A percentile compares a stretch with the other conserved stretches of the same genome.
phyloP scores from a whole-genome alignment of 2,113 vertebrate species.

The Psephotus haematonotus region DNA sequence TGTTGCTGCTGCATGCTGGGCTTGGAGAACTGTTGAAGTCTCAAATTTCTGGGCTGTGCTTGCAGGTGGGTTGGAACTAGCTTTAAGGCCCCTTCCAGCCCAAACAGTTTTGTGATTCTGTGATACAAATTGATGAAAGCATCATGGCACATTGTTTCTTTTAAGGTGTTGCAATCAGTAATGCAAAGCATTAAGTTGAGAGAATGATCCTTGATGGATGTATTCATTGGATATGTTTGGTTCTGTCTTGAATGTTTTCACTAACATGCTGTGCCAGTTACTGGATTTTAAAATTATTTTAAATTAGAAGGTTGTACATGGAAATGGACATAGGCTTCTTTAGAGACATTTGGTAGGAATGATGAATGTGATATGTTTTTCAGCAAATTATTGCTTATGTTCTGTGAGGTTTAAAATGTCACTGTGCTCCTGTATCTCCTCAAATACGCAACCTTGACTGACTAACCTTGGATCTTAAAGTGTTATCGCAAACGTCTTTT shows the following conservation, averaged over 20 bases:
- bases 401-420: not conserved
- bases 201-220: not conserved
- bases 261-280: not conserved
- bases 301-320: not conserved
- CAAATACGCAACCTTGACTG: not conserved
- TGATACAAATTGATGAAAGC: not conserved
- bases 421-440: not conserved
- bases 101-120: not conserved
- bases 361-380: not conserved
- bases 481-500: not conserved
- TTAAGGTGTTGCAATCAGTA: not conserved
- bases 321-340: not conserved
- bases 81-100: not conserved
- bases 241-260: not conserved
- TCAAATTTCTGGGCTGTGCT: not conserved
- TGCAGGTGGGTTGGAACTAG: not conserved
- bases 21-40: not conserved
- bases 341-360: not conserved
- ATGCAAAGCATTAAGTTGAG: not conserved
- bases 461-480: not conserved
- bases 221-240: not conserved
- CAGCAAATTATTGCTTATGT: not conserved
- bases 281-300: not conserved
- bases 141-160: not conserved
- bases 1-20: not conserved